Conservation (phyloP, 2,888 invertebrate species). For the Drosophila paramelanica region DNA sequence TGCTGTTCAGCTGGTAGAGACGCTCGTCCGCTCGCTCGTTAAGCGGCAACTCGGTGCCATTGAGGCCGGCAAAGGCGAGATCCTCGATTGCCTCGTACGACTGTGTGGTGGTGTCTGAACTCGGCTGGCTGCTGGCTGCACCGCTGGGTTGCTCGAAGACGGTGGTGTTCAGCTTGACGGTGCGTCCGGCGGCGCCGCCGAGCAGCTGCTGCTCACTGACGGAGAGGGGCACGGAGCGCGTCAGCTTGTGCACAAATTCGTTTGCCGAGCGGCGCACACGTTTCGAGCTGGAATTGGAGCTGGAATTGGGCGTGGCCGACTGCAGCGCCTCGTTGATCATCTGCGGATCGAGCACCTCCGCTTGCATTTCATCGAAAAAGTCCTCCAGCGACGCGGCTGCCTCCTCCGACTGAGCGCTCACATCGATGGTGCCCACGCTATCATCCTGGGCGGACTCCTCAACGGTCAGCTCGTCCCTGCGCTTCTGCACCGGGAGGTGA, state of each 20-base stretch:
- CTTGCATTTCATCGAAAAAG: conserved; percentile 75
- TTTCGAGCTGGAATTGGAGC: neutral
- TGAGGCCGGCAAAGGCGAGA: conserved; percentile 82
- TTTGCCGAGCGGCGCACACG: conserved; percentile 65
- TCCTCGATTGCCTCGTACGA: conserved; percentile 81
- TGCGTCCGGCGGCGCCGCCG: conserved; percentile 62
- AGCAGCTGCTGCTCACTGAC: conserved; percentile 67
- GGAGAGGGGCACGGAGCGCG: conserved; percentile 77
- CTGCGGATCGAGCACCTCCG: conserved; percentile 77
- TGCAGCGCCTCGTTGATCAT: conserved; percentile 80
- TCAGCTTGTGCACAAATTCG: conserved; percentile 81
- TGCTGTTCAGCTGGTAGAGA: conserved; percentile 32
- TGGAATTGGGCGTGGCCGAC: conserved; percentile 11
- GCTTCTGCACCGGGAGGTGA: conserved; percentile 44
- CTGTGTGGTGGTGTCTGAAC: conserved; percentile 24
- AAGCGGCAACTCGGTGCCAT: conserved; percentile 75
- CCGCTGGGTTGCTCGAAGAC: conserved; percentile 71
- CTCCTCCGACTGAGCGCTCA: conserved; percentile 25
- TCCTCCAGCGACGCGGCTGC: conserved; percentile 69
- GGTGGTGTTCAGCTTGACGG: conserved; percentile 81
- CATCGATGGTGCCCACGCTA: conserved; percentile 61
- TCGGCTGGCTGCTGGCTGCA: conserved; percentile 20
- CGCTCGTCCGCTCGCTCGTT: conserved; percentile 41
- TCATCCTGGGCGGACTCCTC: conserved; percentile 55
- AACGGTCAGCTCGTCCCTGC: conserved; percentile 60